Evolutionary conservation across 2,797 vertebrate species (phyloP).

Genomic region (Austrolebias charrua): DNA sequence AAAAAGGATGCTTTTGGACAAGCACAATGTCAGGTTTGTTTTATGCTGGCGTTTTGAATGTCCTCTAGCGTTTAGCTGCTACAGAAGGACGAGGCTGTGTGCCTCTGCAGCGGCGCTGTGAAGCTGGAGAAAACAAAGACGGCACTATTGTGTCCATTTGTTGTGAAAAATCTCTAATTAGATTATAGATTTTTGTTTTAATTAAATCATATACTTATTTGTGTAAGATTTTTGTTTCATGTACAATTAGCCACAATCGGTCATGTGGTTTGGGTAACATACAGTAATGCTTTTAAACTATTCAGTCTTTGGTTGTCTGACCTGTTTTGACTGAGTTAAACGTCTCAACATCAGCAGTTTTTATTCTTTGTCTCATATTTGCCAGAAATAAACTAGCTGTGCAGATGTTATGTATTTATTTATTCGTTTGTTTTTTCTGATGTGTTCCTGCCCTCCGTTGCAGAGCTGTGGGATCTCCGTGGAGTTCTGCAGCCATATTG

Average conservation of each 20-base stretch:
- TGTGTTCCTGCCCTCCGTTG: slow-evolving; percentile 20
- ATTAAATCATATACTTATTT: background rate
- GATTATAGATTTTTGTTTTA: background rate
- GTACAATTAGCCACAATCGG: background rate
- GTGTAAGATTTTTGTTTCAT: background rate
- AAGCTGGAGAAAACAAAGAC: background rate
- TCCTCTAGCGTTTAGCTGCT: background rate
- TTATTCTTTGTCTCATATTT: background rate
- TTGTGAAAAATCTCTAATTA: background rate
- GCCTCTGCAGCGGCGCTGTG: background rate
- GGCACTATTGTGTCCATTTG: background rate
- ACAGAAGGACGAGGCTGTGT: too few relatives aligned
- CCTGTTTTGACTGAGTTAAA: background rate
- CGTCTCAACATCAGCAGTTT: background rate
- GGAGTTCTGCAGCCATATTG: slow-evolving; percentile 98
- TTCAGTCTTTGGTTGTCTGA: too few relatives aligned
- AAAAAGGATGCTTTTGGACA: background rate
- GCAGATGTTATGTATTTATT: background rate
- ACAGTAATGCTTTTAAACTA: background rate
- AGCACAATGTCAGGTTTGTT: background rate
- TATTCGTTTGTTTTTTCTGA: background rate
- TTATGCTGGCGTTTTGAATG: background rate
- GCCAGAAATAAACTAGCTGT: background rate
- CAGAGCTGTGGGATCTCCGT: slow-evolving; percentile 95
- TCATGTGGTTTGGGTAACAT: background rate